Percentiles rank a stretch among this genome's conserved stretches.
Evolutionary conservation across 2,888 invertebrate genomes (phyloP).

Genomic region (Linnaemya vulpina): DNA sequence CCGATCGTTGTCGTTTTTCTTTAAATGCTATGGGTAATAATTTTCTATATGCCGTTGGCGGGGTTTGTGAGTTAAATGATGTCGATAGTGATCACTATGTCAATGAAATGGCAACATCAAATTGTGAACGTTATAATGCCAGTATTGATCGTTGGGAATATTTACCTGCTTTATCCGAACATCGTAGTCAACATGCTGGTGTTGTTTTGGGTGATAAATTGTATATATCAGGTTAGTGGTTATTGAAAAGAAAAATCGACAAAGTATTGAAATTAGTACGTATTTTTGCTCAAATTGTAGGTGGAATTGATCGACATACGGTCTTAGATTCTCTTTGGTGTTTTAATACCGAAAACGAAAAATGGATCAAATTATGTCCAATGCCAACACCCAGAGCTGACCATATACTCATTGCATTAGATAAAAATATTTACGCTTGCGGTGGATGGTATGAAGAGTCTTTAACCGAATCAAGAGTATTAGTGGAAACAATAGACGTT

Average conservation of each 20-base stretch:
- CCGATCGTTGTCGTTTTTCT: conserved; percentile 87
- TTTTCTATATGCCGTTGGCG: conserved; percentile 86
- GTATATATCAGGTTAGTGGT: conserved; percentile 80
- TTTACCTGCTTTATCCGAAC: conserved; percentile 84
- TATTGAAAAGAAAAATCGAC: too few relatives aligned
- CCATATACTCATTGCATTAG: conserved; percentile 86
- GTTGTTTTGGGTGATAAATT: conserved; percentile 80
- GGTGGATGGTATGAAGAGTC: conserved; percentile 87
- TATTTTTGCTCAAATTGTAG: conserved; percentile 71
- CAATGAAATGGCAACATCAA: conserved; percentile 79
- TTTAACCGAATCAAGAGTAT: conserved; percentile 84
- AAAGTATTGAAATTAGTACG: background rate
- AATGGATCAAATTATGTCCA: conserved; percentile 84
- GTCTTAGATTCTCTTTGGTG: conserved; percentile 84
- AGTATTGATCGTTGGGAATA: conserved; percentile 85
- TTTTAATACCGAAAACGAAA: conserved; percentile 84
- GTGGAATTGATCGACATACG: conserved; percentile 81
- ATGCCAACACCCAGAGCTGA: conserved; percentile 87
- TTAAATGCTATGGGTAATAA: conserved; percentile 84
- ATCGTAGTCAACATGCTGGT: conserved; percentile 86
- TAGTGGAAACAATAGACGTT: conserved; percentile 86
- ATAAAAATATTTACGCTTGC: conserved; percentile 86
- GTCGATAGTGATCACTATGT: conserved; percentile 81
- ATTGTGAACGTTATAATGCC: conserved; percentile 86
- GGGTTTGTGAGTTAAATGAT: conserved; percentile 85